Conservation (phyloP, 2,113 vertebrate species). For the Parus major region DNA sequence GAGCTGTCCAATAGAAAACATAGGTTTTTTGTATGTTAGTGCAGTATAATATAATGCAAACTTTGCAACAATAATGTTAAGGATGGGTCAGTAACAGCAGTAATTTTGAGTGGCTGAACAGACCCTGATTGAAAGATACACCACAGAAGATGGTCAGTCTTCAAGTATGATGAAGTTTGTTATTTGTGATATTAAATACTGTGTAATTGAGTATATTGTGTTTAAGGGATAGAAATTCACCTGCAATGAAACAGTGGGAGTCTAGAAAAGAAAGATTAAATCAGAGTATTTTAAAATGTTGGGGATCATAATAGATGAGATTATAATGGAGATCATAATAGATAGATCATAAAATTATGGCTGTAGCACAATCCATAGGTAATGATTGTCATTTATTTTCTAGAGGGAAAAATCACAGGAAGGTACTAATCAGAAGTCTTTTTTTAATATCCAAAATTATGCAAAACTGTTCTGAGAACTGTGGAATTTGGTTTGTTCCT, state of each 20-base stretch:
- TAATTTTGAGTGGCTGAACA: background rate
- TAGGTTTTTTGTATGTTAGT: background rate
- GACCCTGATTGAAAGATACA: background rate
- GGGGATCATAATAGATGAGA: background rate
- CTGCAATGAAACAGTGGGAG: background rate
- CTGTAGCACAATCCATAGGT: background rate
- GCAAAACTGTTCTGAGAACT: background rate
- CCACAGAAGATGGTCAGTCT: background rate
- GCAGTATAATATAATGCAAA: background rate
- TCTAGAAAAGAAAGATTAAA: background rate
- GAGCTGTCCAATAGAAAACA: background rate
- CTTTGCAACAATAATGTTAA: background rate
- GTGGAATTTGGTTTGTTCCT: background rate
- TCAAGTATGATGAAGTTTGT: background rate
- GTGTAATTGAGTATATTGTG: background rate
- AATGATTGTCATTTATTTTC: background rate
- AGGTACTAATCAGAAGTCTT: background rate
- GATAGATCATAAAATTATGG: background rate
- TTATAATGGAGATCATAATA: background rate
- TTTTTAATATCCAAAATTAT: background rate
- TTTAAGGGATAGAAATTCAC: background rate
- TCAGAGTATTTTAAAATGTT: background rate
- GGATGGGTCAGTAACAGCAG: background rate
- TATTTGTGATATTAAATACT: background rate
- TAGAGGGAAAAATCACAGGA: background rate